Percentiles rank a stretch among this genome's conserved stretches.
phyloP scores from a whole-genome alignment of 1,140 invertebrate species.

The Cataglyphis hispanica region DNA sequence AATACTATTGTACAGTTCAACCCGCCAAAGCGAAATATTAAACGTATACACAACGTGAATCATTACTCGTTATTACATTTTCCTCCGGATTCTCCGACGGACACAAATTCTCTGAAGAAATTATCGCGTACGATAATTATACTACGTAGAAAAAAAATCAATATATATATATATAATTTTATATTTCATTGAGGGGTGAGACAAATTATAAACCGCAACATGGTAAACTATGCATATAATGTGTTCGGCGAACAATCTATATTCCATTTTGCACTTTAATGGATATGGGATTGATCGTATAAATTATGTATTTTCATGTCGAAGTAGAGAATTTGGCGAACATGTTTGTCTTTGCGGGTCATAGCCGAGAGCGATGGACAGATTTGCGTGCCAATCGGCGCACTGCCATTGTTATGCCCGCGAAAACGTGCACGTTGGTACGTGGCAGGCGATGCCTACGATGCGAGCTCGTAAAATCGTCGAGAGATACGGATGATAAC shows the following conservation, averaged over 20 bases:
- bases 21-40: constrained; percentile 55
- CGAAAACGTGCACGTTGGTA: constrained; percentile 41
- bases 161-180: constrained; percentile 18
- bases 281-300: neutral
- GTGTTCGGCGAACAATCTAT: constrained; percentile 24
- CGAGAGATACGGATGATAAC: constrained; percentile 72
- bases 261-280: constrained; percentile 6
- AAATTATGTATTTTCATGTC: constrained; percentile 23
- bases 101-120: constrained; percentile 19
- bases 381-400: constrained; percentile 32
- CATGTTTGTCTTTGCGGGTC: constrained; percentile 29
- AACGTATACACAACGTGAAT: constrained; percentile 42
- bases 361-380: constrained; percentile 1
- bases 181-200: constrained; percentile 24
- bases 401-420: constrained; percentile 35
- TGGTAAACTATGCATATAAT: neutral
- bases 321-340: constrained; percentile 36
- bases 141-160: neutral
- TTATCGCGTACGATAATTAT: neutral
- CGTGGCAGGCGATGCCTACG: neutral
- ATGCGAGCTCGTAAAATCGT: constrained; percentile 72
- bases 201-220: constrained; percentile 37
- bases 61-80: constrained; percentile 59
- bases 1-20: constrained; percentile 47
- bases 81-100: constrained; percentile 12